Evolutionary conservation across 2,113 vertebrate species (phyloP), one percentile per base, ranked within the genome.

Genomic region (Centropus unirufus): DNA sequence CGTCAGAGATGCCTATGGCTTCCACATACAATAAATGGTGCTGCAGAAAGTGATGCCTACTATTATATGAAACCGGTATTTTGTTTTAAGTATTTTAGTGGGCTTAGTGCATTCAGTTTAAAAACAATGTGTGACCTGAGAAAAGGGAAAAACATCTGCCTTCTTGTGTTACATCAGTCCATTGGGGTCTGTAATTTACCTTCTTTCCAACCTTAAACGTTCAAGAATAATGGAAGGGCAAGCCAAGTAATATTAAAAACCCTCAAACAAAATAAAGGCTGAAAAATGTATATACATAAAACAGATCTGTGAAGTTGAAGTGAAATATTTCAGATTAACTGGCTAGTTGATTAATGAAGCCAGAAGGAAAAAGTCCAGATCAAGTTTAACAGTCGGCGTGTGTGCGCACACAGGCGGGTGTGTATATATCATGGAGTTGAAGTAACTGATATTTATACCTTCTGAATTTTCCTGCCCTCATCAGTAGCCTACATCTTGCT

Each of bases 221-320:
- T 96, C 83, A 96, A 90, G 91, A 97, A 96, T 96, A 98, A 97
- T 96, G 94, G 94, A 96, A 90, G 72, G 66, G 46, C 82, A 94
- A 94, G 42, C 54, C 47, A 81, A 93, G 87, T 16, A 89, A 93
- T 88, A 91, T 62, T 95, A 78, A 89, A 94, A 95, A 97, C 87
- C 85, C 96, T 87, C 85, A 92, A 95, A 95, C 87, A 95, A 97
- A 98, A 97, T 97, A 96, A 98, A 97, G 97, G 91, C 83, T 95
- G 90, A 94, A 97, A 97, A 97, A 96, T 95, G 92, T 95, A 92
- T 97, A 95, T 97, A 98, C 97, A 97, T 97, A 98, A 98, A 97
- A 96, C 97, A 98, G 97, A 95, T 91, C 93, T 92, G 63, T 81
- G 89, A 97, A 96, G 85, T 75, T 77, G 93, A 97, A 88, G 49